These are phyloP conservation scores for Nycticryphes semicollaris DNA, from an alignment of 2,113 vertebrate genomes.

Conservation along the genomic window DNA sequence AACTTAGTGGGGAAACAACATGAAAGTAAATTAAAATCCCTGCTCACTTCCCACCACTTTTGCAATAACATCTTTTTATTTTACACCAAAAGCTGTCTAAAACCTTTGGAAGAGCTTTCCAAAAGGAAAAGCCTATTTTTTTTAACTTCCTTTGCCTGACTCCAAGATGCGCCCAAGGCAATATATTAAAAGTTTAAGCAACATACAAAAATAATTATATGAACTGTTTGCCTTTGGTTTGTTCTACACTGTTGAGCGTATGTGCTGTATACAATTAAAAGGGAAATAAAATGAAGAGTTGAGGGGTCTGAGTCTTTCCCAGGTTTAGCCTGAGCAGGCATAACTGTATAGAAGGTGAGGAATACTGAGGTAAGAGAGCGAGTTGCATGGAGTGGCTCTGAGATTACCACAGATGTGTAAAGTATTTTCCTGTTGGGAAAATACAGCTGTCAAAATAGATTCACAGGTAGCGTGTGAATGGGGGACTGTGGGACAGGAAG, in stretches of 20 bases:
- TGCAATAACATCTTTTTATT: slow-evolving; percentile 43
- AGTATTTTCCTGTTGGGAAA: slow-evolving; percentile 47
- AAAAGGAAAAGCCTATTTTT: slow-evolving; percentile 3
- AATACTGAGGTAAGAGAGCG: neutral
- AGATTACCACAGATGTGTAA: neutral
- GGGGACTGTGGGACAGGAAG: neutral
- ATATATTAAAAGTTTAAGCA: slow-evolving; percentile 15
- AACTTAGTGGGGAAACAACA: slow-evolving; percentile 61
- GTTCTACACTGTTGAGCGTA: neutral
- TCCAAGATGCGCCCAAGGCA: neutral
- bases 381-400: neutral
- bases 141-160: slow-evolving; percentile 1
- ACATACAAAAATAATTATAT: neutral
- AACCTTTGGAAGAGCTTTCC: slow-evolving; percentile 22
- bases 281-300: neutral
- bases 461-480: slow-evolving; percentile 13
- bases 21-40: slow-evolving; percentile 65
- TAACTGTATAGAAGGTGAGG: neutral
- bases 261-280: neutral
- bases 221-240: neutral
- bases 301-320: neutral
- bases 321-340: neutral
- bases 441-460: slow-evolving; percentile 58
- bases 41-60: slow-evolving; percentile 47
- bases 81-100: slow-evolving; percentile 22